Conservation (phyloP, 2,888 invertebrate genomes). For the Acanthacorydalis orientalis region DNA sequence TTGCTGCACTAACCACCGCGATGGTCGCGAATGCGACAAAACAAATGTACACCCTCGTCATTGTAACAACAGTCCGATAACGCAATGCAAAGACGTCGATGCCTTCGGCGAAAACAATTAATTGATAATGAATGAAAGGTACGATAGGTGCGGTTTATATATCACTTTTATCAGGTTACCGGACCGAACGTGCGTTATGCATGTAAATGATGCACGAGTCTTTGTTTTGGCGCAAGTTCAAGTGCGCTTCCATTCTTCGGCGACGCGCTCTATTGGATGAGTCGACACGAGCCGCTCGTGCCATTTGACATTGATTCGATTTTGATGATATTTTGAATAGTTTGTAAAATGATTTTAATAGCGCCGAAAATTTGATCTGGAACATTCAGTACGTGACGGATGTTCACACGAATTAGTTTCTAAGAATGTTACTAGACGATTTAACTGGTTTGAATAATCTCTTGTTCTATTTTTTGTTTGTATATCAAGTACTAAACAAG, state of each 20-base stretch:
- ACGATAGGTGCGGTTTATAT: slow-evolving; percentile 47
- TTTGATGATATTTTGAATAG: no score
- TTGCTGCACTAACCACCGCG: slow-evolving; percentile 30
- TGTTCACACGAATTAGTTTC: no score
- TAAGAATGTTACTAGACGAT: no score
- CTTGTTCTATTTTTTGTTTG: no score
- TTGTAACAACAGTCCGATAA: slow-evolving; percentile 6
- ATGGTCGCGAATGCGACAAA: slow-evolving; percentile 14
- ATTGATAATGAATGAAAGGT: neutral
- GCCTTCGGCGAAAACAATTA: neutral
- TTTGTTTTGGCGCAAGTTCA: neutral
- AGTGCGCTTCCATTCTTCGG: neutral
- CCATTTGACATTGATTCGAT: no score
- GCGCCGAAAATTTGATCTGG: no score
- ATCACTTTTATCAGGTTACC: slow-evolving; percentile 35
- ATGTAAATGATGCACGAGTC: slow-evolving; percentile 16
- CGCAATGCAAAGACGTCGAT: neutral
- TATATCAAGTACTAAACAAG: no score
- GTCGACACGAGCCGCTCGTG: neutral
- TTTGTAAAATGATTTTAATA: no score
- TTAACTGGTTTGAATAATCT: no score
- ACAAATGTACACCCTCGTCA: slow-evolving; percentile 18
- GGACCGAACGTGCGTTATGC: slow-evolving; percentile 20
- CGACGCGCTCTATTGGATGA: neutral
- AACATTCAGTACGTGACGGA: no score